These are phyloP conservation scores for Plestiodon gilberti DNA, from an alignment of 2,113 vertebrate species.

Conservation along the genomic window DNA sequence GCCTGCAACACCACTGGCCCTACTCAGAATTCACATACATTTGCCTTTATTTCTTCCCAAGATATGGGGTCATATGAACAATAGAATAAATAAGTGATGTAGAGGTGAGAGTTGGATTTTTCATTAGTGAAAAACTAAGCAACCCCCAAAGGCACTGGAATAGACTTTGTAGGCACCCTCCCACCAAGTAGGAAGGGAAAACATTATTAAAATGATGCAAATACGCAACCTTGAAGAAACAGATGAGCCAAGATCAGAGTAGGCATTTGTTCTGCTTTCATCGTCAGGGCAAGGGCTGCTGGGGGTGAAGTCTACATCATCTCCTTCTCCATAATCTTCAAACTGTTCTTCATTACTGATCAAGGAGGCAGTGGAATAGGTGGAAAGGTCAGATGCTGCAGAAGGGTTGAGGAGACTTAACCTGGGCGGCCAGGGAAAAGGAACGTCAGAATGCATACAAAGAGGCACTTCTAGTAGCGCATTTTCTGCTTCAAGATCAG, in stretches of 20 bases:
- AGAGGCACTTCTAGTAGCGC: conserved; percentile 16
- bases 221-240: conserved; percentile 90
- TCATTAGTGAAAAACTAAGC: neutral
- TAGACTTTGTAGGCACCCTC: neutral
- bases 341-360: conserved; percentile 96
- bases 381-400: conserved; percentile 89
- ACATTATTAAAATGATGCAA: conserved; percentile 35
- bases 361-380: conserved; percentile 91
- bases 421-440: conserved; percentile 73
- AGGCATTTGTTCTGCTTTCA: conserved; percentile 89
- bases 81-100: neutral
- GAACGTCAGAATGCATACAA: conserved; percentile 57
- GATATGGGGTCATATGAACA: neutral
- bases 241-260: conserved; percentile 94
- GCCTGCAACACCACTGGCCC: neutral
- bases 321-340: conserved; percentile 96
- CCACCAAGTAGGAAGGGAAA: conserved; percentile 12
- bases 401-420: conserved; percentile 83
- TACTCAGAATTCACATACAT: neutral
- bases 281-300: conserved; percentile 92
- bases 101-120: neutral
- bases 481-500: neutral
- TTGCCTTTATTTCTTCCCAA: neutral
- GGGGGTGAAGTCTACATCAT: conserved; percentile 90
- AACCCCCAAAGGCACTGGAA: too few species aligned